Evolutionary conservation across 23 tunicate genomes (phyloP).

Genomic region (Diplosoma virens): DNA sequence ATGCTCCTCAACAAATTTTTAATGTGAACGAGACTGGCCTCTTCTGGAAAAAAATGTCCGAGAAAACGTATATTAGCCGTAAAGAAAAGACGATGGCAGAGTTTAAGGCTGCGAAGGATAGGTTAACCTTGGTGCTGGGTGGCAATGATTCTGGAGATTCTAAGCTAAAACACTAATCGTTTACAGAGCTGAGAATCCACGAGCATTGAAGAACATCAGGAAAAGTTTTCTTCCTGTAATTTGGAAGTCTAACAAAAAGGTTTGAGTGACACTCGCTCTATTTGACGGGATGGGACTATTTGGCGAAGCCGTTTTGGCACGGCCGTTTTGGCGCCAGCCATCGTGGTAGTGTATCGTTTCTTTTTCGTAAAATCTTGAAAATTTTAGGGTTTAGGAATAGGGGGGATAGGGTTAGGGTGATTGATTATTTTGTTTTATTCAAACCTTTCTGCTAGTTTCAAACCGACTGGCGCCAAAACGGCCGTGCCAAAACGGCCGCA

Average conservation of each 20-base stretch:
- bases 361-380: no score
- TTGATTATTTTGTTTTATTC: no score
- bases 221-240: slow-evolving; percentile 16
- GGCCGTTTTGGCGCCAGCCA: no score
- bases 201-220: slow-evolving; percentile 28
- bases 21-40: slow-evolving; percentile 33
- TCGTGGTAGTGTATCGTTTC: no score
- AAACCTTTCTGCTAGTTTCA: no score
- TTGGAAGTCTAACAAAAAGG: slow-evolving; percentile 21
- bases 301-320: no score
- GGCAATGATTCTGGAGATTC: slow-evolving; percentile 42
- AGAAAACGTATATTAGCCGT: slow-evolving; percentile 32
- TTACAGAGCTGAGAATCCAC: slow-evolving; percentile 28
- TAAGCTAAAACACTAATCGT: slow-evolving; percentile 24
- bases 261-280: slow-evolving; percentile 26
- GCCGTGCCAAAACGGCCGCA: no score
- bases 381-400: no score
- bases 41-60: slow-evolving; percentile 42
- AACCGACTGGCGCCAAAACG: no score
- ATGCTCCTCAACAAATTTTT: slow-evolving; percentile 31
- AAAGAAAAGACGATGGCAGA: slow-evolving; percentile 42
- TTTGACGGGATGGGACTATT: no score
- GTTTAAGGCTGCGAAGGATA: slow-evolving; percentile 29
- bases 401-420: no score
- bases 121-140: slow-evolving; percentile 24